Percentiles rank a stretch among this genome's conserved stretches.
phyloP scores from a whole-genome alignment of 2,113 vertebrate species.

The Paradisaea rubra region DNA sequence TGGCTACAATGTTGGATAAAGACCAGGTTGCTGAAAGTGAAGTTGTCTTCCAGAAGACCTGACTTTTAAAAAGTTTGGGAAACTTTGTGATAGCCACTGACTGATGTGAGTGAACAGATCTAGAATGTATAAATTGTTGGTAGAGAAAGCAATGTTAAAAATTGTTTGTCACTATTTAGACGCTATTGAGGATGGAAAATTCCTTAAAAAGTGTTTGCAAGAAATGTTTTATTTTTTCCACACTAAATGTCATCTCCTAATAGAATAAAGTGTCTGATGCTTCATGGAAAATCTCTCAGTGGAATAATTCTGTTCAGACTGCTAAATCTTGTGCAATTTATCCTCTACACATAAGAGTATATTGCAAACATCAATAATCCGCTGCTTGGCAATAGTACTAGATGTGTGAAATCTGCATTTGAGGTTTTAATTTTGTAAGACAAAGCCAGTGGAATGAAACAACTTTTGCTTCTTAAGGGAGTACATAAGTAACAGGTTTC shows the following conservation, averaged over 20 bases:
- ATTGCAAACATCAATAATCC: not conserved
- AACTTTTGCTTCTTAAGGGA: not conserved
- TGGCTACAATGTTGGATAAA: not conserved
- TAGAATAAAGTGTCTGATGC: not conserved
- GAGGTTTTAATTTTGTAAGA: not conserved
- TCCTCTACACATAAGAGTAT: not conserved
- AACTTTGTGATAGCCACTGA: not conserved
- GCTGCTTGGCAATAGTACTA: not conserved
- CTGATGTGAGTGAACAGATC: not conserved
- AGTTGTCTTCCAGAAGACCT: not conserved
- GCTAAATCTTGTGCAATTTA: not conserved
- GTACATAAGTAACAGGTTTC: not conserved
- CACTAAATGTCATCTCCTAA: not conserved
- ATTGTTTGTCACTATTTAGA: not conserved
- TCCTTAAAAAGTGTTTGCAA: not conserved
- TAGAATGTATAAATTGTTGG: not conserved
- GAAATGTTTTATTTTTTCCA: not conserved
- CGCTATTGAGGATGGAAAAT: not conserved
- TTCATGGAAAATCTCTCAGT: not conserved
- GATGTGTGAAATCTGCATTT: not conserved
- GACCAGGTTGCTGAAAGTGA: not conserved
- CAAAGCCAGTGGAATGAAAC: not conserved
- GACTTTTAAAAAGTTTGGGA: not conserved
- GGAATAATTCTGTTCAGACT: not conserved
- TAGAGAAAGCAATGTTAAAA: not conserved